Evolutionary conservation across 1,140 invertebrate genomes (phyloP), one percentile per base, ranked within the genome.

Genomic region (Parapsyche elsis): DNA sequence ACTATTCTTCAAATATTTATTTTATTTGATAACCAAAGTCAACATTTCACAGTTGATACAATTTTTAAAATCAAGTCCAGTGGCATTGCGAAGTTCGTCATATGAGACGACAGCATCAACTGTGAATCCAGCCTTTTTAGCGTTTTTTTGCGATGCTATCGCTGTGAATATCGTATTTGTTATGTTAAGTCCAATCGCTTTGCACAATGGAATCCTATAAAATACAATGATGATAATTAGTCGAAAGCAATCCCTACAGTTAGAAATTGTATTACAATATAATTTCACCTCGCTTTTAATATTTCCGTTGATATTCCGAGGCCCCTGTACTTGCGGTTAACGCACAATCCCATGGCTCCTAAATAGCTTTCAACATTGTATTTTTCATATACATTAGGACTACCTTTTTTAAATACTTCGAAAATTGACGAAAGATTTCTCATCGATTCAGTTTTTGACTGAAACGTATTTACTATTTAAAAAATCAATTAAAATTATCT

Each of bases 181-280:
- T 24, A 80, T 14, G 26, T 59, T 71, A 10, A 82, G 24, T 23
- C 81, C 81, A 26, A 82, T 61, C 0, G 78, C 59, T 73, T 80
- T 82, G 53, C 81, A 82, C 14, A 82, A 67, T 7, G 57, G 71
- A 23, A 73, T 46, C 16, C 81, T 82, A 30, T 45, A 81, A 73
- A 12, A 21, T 53, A 5, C 10, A 53, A 53, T 5, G 2, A 14
- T 46, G 12, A 7, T 46, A 53, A 53, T 1, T n/a, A n/a, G n/a
- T n/a, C n/a, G n/a, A n/a, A n/a, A 53, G 16, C 12, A 53, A n/a
- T n/a, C n/a, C n/a, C n/a, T n/a, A n/a, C n/a, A n/a, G n/a, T 53
- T 10, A 14, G 30, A 38, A 38, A 38, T 38, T 38, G 7, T n/a
- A n/a, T n/a, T n/a, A n/a, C 4, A 57, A 14, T 57, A n/a, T 57